phyloP scores from a whole-genome alignment of 1,140 invertebrate genomes.

The Drosophila baimaii region DNA sequence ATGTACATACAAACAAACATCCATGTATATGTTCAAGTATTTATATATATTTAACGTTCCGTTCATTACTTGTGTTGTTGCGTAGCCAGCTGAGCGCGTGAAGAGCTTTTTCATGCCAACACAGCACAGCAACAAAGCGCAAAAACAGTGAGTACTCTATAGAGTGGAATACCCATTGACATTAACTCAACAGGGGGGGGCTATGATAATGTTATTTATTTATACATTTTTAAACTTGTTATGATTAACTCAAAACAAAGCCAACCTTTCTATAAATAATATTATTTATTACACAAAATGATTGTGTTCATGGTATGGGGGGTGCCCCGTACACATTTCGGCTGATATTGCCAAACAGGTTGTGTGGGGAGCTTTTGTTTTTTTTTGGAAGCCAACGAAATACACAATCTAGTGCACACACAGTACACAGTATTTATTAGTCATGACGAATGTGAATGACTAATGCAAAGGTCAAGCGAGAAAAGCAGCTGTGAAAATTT shows the following conservation, averaged over 20 bases:
- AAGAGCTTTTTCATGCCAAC: constrained; percentile 75
- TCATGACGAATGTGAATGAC: constrained; percentile 39
- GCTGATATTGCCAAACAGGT: constrained; percentile 73
- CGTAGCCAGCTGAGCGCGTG: constrained; percentile 69
- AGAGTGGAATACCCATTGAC: background rate
- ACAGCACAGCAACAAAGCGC: constrained; percentile 67
- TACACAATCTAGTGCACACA: constrained; percentile 13
- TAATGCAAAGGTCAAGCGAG: constrained; percentile 50
- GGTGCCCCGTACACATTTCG: constrained; percentile 42
- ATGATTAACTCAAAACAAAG: background rate
- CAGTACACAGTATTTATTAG: constrained; percentile 36
- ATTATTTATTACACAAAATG: background rate
- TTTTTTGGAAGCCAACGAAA: constrained; percentile 46
- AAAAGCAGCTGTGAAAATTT: constrained; percentile 36
- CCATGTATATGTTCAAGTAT: constrained; percentile 31
- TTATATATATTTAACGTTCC: constrained; percentile 11
- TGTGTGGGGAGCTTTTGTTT: constrained; percentile 61
- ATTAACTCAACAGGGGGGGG: background rate
- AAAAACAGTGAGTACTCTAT: constrained; percentile 15
- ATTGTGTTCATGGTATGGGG: background rate
- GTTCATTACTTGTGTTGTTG: constrained; percentile 41
- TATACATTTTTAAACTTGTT: background rate
- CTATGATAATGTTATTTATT: background rate
- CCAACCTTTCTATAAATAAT: background rate
- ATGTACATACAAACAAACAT: background rate